Conservation (phyloP, 2,888 invertebrate species). For the Andrena camellia region DNA sequence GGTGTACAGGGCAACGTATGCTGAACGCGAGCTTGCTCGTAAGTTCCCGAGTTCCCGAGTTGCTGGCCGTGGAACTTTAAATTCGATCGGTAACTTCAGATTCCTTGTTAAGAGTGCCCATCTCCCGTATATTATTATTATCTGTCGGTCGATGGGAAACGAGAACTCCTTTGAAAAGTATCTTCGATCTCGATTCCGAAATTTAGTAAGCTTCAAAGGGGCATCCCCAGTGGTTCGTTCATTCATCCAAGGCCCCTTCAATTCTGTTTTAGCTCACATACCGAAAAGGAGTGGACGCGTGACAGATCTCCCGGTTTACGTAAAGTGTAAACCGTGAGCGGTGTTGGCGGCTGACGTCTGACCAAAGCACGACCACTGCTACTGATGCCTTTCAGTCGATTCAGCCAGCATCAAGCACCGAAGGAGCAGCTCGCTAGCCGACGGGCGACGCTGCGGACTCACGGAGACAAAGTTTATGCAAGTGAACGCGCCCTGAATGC, state of each 20-base stretch:
- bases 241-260: neutral
- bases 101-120: constrained; percentile 17
- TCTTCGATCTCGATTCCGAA: neutral
- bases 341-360: constrained; percentile 12
- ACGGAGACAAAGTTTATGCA: constrained; percentile 55
- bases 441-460: neutral
- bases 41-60: constrained; percentile 7
- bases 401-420: constrained; percentile 2
- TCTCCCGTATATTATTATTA: constrained; percentile 2
- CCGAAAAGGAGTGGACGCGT: too few relatives aligned
- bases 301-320: neutral
- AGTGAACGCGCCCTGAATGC: constrained; percentile 57
- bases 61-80: constrained; percentile 13
- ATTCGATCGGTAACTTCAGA: constrained; percentile 24
- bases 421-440: neutral
- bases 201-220: neutral
- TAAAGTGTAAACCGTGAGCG: neutral
- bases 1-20: constrained; percentile 11
- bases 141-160: neutral
- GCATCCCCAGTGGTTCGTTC: neutral
- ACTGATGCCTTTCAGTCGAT: neutral
- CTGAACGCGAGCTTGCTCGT: neutral
- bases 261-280: too few relatives aligned
- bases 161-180: neutral
- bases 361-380: constrained; percentile 25